Evolutionary conservation across 2,797 vertebrate species (phyloP), one percentile per base, ranked within the genome.

Genomic region (Tenualosa ilisha): DNA sequence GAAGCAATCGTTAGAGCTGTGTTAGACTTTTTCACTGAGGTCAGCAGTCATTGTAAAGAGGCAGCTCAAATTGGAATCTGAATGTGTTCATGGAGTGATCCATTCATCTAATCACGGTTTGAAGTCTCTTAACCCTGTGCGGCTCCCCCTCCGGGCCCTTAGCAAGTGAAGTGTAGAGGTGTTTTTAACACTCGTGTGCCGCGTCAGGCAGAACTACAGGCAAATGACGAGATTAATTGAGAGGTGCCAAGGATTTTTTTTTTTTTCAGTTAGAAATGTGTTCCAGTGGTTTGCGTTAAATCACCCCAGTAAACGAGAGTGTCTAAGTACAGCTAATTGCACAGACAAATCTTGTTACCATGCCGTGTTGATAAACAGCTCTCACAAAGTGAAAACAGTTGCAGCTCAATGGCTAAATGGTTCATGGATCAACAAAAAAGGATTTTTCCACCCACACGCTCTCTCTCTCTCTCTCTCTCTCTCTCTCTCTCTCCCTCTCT

Each of bases 271-370:
- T 87, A 72, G 84, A 63, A 20, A 72, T 85, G 65, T 84, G 83
- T 88, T 90, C 84, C 85, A 82, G 81, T 65, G 51, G 59, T 63
- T 85, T 83, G 86, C 85, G 81, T 82, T 85, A 86, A 88, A 86
- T 56, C 63, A 6, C 3, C 56, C 59, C 24, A 40, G 87, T 84
- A 81, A 87, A 84, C 86, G 85, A 86, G 75, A 83, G 79, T 88
- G 82, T 88, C 89, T 54, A 79, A 88, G 85, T 86, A 84, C 84
- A 82, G 56, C 84, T 89, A 88, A 90, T 83, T 88, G 87, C 88
- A 89, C 82, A 85, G 81, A 86, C 83, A 88, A 88, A 89, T 85
- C 84, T 83, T 82, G 84, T 86, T 87, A 85, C 85, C 85, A 81
- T n/a, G 86, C 86, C 86, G 86, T 63, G 85, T 86, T 89, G 89